Evolutionary conservation across 2,113 vertebrate species (phyloP), one percentile per base, ranked within the genome.

Genomic region (Protobothrops flavoviridis): DNA sequence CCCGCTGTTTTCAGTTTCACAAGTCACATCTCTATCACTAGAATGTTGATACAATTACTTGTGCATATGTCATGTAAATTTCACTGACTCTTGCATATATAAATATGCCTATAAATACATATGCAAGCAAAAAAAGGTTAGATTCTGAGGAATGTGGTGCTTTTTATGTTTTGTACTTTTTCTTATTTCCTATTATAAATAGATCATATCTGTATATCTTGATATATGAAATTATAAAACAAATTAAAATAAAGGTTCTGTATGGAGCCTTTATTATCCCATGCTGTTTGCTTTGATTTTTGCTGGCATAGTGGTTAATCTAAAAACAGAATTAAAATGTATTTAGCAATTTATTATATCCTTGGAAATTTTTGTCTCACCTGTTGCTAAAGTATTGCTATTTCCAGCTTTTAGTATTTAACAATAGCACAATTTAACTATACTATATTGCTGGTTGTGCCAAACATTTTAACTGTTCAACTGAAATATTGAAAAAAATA

Each of bases 401-500:
- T 93, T 96, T 95, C 92, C 92, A 23, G 95, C 96, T 91, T 95
- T 90, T 94, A 95, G 33, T 96, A 91, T 97, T 97, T 97, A 96
- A 96, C 92, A 92, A 93, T 95, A 97, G 94, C 95, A 97, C 92
- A 91, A 97, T 97, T 92, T 96, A 97, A 93, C 97, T 94, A 33
- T 99, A 98, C 98, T 97, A 98, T 99, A 98, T 97, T 99, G 98
- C 94, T 98, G 98, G 97, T 98, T 98, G 98, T 99, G 98, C 98
- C 98, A 39, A 43, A 81, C 21, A 0, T 3, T 39, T 81, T 20
- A 81, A 43, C 20, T 43, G 43, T 81, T 43, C 17, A 81, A 17
- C 17, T 81, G 74, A 81, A 81, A 81, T 43, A 43, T 43, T 43
- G 55, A 56, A 81, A 81, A 39, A 43, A 81, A 81, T 81, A 3